Evolutionary conservation across 2,888 invertebrate genomes (phyloP).

Genomic region (Arge pagana): DNA sequence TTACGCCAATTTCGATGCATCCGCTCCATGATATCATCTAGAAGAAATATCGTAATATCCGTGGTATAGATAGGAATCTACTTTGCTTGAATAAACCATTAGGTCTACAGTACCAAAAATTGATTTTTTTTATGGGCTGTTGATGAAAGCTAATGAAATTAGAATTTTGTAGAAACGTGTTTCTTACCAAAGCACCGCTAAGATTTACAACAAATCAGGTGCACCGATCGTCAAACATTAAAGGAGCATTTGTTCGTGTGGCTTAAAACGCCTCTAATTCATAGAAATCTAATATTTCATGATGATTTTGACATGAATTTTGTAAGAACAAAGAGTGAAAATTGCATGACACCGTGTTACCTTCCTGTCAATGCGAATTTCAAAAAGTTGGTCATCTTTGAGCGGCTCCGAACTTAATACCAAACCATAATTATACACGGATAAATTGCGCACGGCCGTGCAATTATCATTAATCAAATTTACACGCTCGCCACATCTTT

Average conservation of each 20-base stretch:
- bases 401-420: constrained; percentile 82
- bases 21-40: constrained; percentile 83
- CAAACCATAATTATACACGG: constrained; percentile 87
- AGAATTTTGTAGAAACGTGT: too few relatives aligned
- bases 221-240: too few relatives aligned
- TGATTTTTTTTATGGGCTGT: neutral
- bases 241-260: too few relatives aligned
- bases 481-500: constrained; percentile 83
- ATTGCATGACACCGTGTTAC: too few relatives aligned
- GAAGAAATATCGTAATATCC: too few relatives aligned
- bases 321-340: too few relatives aligned
- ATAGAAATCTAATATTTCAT: too few relatives aligned
- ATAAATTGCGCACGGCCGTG: constrained; percentile 79
- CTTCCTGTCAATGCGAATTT: constrained; percentile 87
- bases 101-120: constrained; percentile 4
- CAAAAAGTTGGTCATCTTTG: constrained; percentile 80
- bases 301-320: too few relatives aligned
- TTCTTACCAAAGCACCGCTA: too few relatives aligned
- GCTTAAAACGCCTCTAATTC: too few relatives aligned
- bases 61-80: neutral
- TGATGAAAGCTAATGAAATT: neutral
- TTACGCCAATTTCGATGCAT: constrained; percentile 76
- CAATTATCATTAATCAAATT: constrained; percentile 81
- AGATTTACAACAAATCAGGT: too few relatives aligned
- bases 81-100: too few relatives aligned